Evolutionary conservation across 2,797 vertebrate genomes (phyloP).

Genomic region (Anguilla marmorata): DNA sequence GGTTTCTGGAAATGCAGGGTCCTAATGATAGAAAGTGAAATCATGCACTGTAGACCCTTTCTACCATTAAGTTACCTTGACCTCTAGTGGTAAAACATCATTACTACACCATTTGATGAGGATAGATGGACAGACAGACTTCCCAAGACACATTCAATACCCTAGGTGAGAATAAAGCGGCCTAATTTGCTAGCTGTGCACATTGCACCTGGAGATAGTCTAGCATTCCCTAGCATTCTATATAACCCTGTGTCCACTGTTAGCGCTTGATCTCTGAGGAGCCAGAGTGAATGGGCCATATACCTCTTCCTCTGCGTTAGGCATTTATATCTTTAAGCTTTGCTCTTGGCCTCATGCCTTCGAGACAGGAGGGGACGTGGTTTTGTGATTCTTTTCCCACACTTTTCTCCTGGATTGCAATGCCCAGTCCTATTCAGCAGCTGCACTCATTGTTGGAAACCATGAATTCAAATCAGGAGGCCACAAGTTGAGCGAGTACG

Average conservation of each 20-base stretch:
- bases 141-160: not conserved
- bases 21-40: not conserved
- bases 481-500: not conserved
- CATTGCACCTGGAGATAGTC: not conserved
- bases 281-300: not conserved
- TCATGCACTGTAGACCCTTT: not conserved
- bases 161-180: not conserved
- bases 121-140: not conserved
- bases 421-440: too few relatives aligned
- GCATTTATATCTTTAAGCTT: not conserved
- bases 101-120: not conserved
- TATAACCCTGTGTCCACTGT: not conserved
- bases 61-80: not conserved
- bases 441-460: too few relatives aligned
- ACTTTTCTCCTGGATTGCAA: too few relatives aligned
- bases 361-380: not conserved
- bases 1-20: not conserved
- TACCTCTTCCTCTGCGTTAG: not conserved
- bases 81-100: slow-evolving; percentile 5
- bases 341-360: not conserved
- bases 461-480: not conserved
- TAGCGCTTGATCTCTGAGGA: not conserved
- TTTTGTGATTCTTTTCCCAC: too few relatives aligned
- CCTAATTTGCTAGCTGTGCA: not conserved
- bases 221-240: not conserved